phyloP scores from a whole-genome alignment of 2,797 vertebrate genomes.

The Sarcophilus harrisii region DNA sequence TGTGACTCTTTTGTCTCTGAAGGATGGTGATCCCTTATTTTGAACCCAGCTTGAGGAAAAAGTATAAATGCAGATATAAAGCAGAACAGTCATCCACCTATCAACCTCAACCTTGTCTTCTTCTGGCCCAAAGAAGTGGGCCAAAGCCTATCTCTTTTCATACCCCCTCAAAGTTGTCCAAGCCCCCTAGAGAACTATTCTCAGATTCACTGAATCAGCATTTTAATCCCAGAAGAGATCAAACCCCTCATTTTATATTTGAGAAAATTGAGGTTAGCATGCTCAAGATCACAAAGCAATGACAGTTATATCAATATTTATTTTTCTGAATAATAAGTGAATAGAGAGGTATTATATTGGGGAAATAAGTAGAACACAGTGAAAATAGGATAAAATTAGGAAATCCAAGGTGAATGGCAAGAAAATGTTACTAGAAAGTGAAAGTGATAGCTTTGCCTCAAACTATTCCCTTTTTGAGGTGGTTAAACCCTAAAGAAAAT shows the following conservation, averaged over 20 bases:
- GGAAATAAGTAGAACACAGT: neutral
- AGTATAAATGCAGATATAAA: neutral
- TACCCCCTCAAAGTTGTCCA: neutral
- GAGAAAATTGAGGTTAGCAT: neutral
- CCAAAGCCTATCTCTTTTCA: neutral
- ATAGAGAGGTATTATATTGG: neutral
- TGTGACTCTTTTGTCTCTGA: neutral
- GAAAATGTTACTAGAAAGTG: neutral
- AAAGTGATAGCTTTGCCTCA: neutral
- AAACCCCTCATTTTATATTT: neutral
- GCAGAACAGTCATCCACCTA: neutral
- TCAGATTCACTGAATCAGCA: neutral
- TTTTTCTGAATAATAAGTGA: neutral
- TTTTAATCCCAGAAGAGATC: neutral
- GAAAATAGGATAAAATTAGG: neutral
- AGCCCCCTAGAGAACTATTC: neutral
- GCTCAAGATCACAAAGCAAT: neutral
- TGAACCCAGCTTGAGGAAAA: neutral
- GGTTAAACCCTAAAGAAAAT: neutral
- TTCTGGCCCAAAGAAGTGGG: neutral
- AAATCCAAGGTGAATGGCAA: neutral
- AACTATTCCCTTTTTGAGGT: neutral
- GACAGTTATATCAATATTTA: neutral
- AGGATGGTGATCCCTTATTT: neutral
- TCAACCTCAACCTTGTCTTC: neutral